Base-by-base conservation (phyloP, 2,113 vertebrate species). In the Garra rufa region DNA sequence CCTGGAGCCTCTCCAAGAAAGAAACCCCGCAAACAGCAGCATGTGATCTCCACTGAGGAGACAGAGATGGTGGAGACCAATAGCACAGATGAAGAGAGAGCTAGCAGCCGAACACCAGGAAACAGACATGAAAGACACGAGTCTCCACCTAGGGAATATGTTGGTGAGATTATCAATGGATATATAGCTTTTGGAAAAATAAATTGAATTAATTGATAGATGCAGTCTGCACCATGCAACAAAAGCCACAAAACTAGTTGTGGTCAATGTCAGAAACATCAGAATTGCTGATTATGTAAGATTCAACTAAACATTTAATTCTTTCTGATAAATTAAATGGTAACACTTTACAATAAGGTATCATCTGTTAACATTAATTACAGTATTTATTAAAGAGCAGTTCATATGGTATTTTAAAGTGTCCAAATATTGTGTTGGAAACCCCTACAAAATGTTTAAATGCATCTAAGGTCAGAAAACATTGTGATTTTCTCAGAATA, bases 61-160 rank as follows among this genome's bases (percentile, higher is more conserved):
- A 98, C 96, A 0, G 98, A 99, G 83, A 99, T 99, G 97, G 96
- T 99, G 94, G 98, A 99, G 93, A 96, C 98, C 10, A 98, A 99
- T 90, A 98, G 97, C 92, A 99, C 98, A 0, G 98, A 99, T 1
- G 98, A 99, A 41, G 98, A 99, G 88, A 97, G 96, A 89, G 93
- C 94, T 44, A 93, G 95, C 38, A 92, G 96, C 86, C 95, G 98
- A 91, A 95, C 93, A 67, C 91, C 97, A 70, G 89, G 95, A 17
- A 93, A 96, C 85, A 95, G 98, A 83, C 93, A 96, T 0, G 97
- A 98, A 90, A 96, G 98, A 81, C 95, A 96, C 3, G 97, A 98
- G 89, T 98, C 97, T 41, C 97, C 98, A 81, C 98, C 98, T 0
- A 97, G 98, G 89, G 98, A 99, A 88, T 99, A 99, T 67, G 97